phyloP scores from a whole-genome alignment of 2,113 vertebrate genomes.

The Gymnobelideus leadbeateri region DNA sequence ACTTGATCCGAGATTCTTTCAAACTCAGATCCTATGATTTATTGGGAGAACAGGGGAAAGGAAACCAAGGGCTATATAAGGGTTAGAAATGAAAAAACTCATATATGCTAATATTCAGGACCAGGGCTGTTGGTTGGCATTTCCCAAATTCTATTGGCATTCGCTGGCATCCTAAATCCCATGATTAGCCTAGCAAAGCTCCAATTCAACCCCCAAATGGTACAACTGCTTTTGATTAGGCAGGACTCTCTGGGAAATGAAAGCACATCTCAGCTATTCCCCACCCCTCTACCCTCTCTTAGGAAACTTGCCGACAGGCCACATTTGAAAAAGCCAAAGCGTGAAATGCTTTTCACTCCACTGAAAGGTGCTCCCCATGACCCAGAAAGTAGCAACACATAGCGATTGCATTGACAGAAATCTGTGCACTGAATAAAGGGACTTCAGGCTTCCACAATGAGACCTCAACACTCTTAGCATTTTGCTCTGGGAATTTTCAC shows the following conservation, averaged over 20 bases:
- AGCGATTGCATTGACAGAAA: constrained; percentile 21
- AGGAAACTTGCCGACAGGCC: constrained; percentile 65
- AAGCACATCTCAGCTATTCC: constrained; percentile 34
- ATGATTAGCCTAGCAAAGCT: constrained; percentile 52
- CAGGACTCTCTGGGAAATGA: constrained; percentile 39
- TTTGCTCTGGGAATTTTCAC: constrained; percentile 14
- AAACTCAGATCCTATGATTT: background rate
- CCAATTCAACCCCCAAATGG: constrained; percentile 26
- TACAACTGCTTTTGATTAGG: constrained; percentile 48
- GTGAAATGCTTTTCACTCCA: constrained; percentile 65
- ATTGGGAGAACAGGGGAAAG: background rate
- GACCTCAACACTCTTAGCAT: background rate
- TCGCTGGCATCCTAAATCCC: constrained; percentile 12
- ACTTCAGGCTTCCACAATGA: background rate
- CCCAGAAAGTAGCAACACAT: background rate
- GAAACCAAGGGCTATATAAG: background rate
- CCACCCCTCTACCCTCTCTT: background rate
- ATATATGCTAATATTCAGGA: background rate
- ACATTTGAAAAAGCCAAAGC: constrained; percentile 66
- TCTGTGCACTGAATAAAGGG: constrained; percentile 21
- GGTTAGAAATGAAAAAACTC: background rate
- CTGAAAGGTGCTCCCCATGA: constrained; percentile 45
- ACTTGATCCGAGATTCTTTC: background rate
- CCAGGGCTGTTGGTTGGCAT: background rate
- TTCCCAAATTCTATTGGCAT: constrained; percentile 43